A percentile compares a stretch with the other conserved stretches of the same genome.
These are phyloP conservation scores for Sebastes minor DNA, from an alignment of 2,797 vertebrate genomes.

Conservation along the genomic window DNA sequence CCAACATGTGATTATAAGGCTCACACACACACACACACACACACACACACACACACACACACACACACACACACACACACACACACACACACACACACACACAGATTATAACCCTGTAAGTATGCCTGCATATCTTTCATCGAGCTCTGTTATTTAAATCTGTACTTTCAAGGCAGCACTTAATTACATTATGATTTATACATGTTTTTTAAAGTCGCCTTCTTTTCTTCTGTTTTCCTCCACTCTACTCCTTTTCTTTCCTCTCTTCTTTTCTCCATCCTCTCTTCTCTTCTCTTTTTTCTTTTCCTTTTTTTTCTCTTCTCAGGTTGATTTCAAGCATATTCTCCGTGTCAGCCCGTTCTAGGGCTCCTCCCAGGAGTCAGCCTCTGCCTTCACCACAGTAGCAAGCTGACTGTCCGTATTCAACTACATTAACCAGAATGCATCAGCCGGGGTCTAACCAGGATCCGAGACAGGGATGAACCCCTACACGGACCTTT, in stretches of 20 bases:
- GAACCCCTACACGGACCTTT: neutral
- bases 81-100: slow-evolving; percentile 23
- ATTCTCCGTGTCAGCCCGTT: slow-evolving; percentile 63
- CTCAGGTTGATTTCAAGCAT: slow-evolving; percentile 60
- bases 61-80: slow-evolving; percentile 25
- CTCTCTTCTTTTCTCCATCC: neutral
- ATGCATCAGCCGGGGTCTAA: slow-evolving; percentile 43
- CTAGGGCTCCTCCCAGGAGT: slow-evolving; percentile 69
- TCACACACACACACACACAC: slow-evolving; percentile 25
- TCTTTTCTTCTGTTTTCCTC: neutral
- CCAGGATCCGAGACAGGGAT: slow-evolving; percentile 14
- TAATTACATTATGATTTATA: slow-evolving; percentile 60
- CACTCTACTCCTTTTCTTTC: neutral
- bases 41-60: slow-evolving; percentile 14
- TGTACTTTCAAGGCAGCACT: slow-evolving; percentile 30
- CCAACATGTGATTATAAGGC: slow-evolving; percentile 67
- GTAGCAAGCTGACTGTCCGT: slow-evolving; percentile 28
- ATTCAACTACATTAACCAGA: slow-evolving; percentile 53
- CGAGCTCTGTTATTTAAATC: slow-evolving; percentile 59
- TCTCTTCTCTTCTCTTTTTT: too few species aligned
- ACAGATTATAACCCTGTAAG: slow-evolving; percentile 60
- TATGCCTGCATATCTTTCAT: slow-evolving; percentile 31
- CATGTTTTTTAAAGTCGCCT: slow-evolving; percentile 29
- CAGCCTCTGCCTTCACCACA: slow-evolving; percentile 27
- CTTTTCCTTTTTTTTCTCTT: neutral